These are phyloP conservation scores for Poecile atricapillus DNA, from an alignment of 2,113 vertebrate species.

Conservation along the genomic window DNA sequence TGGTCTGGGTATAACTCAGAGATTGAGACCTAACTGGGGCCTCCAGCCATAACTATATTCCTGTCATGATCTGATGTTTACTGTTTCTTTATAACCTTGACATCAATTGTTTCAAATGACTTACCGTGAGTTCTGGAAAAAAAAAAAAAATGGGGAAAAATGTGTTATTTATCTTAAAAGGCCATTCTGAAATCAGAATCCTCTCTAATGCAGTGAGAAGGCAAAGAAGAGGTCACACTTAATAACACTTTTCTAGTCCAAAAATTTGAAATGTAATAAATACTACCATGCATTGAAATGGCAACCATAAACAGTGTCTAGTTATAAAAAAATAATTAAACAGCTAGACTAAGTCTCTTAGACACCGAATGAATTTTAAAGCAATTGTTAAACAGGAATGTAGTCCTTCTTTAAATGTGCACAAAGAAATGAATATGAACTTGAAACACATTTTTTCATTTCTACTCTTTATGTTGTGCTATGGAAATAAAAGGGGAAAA, in stretches of 20 bases:
- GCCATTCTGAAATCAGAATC: background rate
- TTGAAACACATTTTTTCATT: background rate
- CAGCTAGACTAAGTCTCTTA: slow-evolving; percentile 31
- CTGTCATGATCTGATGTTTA: background rate
- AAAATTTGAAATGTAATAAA: slow-evolving; percentile 37
- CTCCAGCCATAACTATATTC: background rate
- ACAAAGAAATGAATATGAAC: background rate
- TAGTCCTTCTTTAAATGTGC: background rate
- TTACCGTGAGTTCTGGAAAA: background rate
- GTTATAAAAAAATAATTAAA: slow-evolving; percentile 58
- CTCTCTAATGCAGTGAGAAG: background rate
- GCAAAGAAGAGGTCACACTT: background rate
- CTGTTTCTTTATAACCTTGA: background rate
- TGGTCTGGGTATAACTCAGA: background rate
- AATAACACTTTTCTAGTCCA: slow-evolving; percentile 9
- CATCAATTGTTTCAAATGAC: background rate
- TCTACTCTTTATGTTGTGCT: background rate
- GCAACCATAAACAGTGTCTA: background rate
- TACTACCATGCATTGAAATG: slow-evolving; percentile 21
- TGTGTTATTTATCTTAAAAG: slow-evolving; percentile 30
- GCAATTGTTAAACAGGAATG: background rate
- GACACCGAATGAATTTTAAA: slow-evolving; percentile 11
- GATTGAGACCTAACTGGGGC: background rate
- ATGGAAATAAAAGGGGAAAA: background rate
- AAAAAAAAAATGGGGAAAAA: background rate